Evolutionary conservation across 2,888 invertebrate species (phyloP).

Genomic region (Nudaria mundana): DNA sequence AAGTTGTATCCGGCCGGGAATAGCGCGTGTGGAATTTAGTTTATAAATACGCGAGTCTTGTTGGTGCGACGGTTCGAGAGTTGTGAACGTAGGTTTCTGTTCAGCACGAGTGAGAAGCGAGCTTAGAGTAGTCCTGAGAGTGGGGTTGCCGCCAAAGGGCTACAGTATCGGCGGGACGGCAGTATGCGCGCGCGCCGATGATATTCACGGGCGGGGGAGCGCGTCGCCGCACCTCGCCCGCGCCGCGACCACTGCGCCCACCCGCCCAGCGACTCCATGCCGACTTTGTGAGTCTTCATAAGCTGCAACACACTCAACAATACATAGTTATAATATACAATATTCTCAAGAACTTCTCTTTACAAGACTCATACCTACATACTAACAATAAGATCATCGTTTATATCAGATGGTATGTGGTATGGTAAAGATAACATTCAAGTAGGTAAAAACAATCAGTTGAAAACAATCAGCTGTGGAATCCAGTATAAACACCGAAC

Average conservation of each 20-base stretch:
- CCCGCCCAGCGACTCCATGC: slow-evolving; percentile 53
- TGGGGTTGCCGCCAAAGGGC: slow-evolving; percentile 34
- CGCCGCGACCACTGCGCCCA: slow-evolving; percentile 56
- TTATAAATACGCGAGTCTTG: slow-evolving; percentile 71
- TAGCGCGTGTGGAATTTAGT: slow-evolving; percentile 73
- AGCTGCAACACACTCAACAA: too few relatives aligned
- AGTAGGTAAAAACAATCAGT: not conserved
- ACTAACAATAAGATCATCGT: too few relatives aligned
- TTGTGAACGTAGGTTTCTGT: slow-evolving; percentile 9
- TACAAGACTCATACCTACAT: too few relatives aligned
- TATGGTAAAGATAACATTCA: too few relatives aligned
- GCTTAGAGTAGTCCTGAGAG: slow-evolving; percentile 28
- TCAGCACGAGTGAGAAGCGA: slow-evolving; percentile 18
- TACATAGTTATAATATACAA: too few relatives aligned
- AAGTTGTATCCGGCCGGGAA: slow-evolving; percentile 77
- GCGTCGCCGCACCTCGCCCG: slow-evolving; percentile 73
- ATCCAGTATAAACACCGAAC: slow-evolving; percentile 4
- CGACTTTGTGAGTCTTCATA: slow-evolving; percentile 57
- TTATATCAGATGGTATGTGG: too few relatives aligned
- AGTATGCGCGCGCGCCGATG: slow-evolving; percentile 67
- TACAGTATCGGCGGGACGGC: slow-evolving; percentile 40
- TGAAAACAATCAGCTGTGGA: slow-evolving; percentile 5
- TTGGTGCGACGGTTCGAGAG: slow-evolving; percentile 31
- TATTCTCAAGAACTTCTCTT: too few relatives aligned
- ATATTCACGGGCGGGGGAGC: slow-evolving; percentile 80